Conservation (phyloP, 2,888 invertebrate genomes). For the Chrysina gloriosa region DNA sequence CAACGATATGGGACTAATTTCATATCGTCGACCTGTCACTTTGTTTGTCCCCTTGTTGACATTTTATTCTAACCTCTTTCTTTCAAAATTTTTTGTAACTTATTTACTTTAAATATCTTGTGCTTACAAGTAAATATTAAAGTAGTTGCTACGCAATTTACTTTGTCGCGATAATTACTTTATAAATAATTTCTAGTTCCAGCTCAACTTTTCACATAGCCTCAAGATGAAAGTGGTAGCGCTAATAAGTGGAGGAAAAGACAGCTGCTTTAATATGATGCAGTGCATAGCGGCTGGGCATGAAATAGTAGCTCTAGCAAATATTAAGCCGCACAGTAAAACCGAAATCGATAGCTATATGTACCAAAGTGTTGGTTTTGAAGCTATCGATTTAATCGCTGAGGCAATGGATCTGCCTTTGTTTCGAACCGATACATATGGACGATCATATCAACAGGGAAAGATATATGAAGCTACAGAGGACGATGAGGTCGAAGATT, state of each 20-base stretch:
- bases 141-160: not conserved
- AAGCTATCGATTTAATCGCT: constrained; percentile 91
- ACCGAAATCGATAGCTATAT: constrained; percentile 82
- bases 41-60: constrained; percentile 13
- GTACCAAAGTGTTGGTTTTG: constrained; percentile 99
- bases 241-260: constrained; percentile 97
- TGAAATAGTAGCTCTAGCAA: constrained; percentile 94
- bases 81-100: constrained; percentile 17
- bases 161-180: not conserved
- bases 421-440: constrained; percentile 85
- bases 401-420: constrained; percentile 95
- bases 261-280: constrained; percentile 99
- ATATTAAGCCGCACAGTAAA: constrained; percentile 88
- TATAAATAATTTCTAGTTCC: not conserved
- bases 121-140: constrained; percentile 3
- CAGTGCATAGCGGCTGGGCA: constrained; percentile 97
- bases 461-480: constrained; percentile 83
- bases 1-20: too few species aligned
- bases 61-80: constrained; percentile 29
- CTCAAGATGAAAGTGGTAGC: constrained; percentile 86
- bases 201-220: constrained; percentile 26
- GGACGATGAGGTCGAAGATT: constrained; percentile 97
- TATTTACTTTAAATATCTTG: constrained; percentile 28
- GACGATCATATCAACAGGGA: constrained; percentile 83
- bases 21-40: not conserved